Evolutionary conservation across 1,140 invertebrate species (phyloP), one percentile per base, ranked within the genome.

Genomic region (Cepaea nemoralis): DNA sequence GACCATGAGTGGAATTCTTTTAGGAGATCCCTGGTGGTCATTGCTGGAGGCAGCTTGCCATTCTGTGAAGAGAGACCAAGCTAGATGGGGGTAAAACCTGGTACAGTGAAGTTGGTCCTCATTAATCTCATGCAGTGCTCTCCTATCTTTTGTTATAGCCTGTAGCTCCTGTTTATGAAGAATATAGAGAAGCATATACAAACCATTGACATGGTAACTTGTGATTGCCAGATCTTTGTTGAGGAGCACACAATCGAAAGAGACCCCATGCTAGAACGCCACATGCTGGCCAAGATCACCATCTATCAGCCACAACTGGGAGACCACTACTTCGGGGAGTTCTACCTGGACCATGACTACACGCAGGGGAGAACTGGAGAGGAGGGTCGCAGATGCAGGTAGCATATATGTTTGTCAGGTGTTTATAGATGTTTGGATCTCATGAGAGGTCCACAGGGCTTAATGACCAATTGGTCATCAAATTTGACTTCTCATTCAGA

Each of bases 171-270:
- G 16, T 24, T 31, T 77, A 24, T 31, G 12, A 27, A 14, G 27
- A 59, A 59, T 14, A 33, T 59, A 24, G 31, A 19, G 67, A 33
- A 22, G 67, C 14, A 16, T 16, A 22, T 70, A 31, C 16, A 33
- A 70, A 70, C 14, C 67, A 70, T 42, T 74, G 37, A 45, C 19
- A 14, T 5, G 50, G 22, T 14, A 22, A 55, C 19, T 22, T 55
- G 16, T 33, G 3, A 33, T 69, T 33, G 79, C 2, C 78, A 90
- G 91, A 94, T 95, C 87, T 91, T 96, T 63, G 94, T 97, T 74
- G 96, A 97, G 91, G 96, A 97, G 89, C 96, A 97, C 90, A 94
- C 96, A 73, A 92, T 98, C 83, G 96, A 97, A 89, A 95, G 96
- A 59, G 96, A 96, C 55, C 86, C 85, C 2, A 92, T 83, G 85